phyloP scores from a whole-genome alignment of 2,888 invertebrate species.

The Drosophila lutescens region DNA sequence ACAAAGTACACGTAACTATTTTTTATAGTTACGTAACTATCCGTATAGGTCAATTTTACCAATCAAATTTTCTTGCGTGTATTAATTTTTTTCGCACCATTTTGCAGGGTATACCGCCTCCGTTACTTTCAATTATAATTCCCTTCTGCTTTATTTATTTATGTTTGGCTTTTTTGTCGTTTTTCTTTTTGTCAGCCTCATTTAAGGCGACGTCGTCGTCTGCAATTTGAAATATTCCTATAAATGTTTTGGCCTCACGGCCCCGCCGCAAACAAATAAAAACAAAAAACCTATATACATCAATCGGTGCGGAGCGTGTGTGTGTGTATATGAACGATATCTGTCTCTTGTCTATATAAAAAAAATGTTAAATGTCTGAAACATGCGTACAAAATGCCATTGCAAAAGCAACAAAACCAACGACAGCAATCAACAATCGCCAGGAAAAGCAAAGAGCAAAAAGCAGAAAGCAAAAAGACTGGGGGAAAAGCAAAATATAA shows the following conservation, averaged over 20 bases:
- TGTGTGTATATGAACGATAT: slow-evolving; percentile 49
- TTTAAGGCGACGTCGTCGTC: slow-evolving; percentile 64
- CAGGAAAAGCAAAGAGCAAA: slow-evolving; percentile 33
- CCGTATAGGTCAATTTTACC: too few relatives aligned
- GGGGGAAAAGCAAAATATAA: slow-evolving; percentile 36
- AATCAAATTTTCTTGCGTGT: too few relatives aligned
- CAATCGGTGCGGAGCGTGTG: not conserved
- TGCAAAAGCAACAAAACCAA: slow-evolving; percentile 50
- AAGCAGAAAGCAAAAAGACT: slow-evolving; percentile 26
- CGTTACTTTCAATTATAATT: slow-evolving; percentile 6
- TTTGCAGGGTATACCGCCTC: slow-evolving; percentile 14
- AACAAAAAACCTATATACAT: slow-evolving; percentile 24
- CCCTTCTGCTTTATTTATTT: slow-evolving; percentile 26
- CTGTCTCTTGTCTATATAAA: slow-evolving; percentile 63
- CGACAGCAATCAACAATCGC: slow-evolving; percentile 44
- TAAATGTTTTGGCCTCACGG: slow-evolving; percentile 75
- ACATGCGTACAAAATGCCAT: slow-evolving; percentile 79
- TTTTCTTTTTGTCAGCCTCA: slow-evolving; percentile 63
- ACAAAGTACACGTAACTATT: too few relatives aligned
- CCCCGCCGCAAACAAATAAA: slow-evolving; percentile 57
- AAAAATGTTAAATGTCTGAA: slow-evolving; percentile 74
- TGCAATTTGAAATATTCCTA: slow-evolving; percentile 76
- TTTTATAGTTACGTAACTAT: too few relatives aligned
- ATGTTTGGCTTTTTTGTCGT: slow-evolving; percentile 27
- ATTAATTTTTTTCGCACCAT: not conserved